phyloP scores from a whole-genome alignment of 2,113 vertebrate species.

The Furnarius figulus region DNA sequence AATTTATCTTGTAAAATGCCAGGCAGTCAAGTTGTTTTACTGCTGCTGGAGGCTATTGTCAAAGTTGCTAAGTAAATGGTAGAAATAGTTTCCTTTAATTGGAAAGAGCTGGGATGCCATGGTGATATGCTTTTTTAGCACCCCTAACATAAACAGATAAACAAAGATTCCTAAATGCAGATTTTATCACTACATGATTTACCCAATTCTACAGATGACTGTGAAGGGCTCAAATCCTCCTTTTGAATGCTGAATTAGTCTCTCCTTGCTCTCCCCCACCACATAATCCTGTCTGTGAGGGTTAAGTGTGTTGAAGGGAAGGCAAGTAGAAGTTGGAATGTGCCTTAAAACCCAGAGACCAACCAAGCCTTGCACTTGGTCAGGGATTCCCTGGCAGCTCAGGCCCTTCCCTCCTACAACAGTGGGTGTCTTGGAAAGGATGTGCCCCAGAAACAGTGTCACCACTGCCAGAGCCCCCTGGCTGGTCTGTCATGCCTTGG shows the following conservation, averaged over 20 bases:
- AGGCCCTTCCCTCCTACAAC: not conserved
- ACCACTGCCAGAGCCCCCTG: not conserved
- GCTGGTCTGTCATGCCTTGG: not conserved
- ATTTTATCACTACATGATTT: not conserved
- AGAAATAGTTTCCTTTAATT: slow-evolving; percentile 60
- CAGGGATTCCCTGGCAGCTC: not conserved
- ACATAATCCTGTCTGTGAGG: not conserved
- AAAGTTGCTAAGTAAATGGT: slow-evolving; percentile 64
- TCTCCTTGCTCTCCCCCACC: not conserved
- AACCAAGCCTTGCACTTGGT: not conserved
- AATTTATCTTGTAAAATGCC: slow-evolving; percentile 65
- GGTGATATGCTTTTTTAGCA: slow-evolving; percentile 55
- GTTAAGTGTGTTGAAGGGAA: not conserved
- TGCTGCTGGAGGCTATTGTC: slow-evolving; percentile 66
- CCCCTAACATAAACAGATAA: slow-evolving; percentile 7
- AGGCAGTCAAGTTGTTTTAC: slow-evolving; percentile 57
- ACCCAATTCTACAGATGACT: not conserved
- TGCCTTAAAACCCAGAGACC: not conserved
- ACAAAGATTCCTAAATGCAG: not conserved
- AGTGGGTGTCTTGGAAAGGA: not conserved
- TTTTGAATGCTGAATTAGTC: not conserved
- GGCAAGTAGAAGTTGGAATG: not conserved
- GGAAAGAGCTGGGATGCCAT: slow-evolving; percentile 48
- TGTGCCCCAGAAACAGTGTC: not conserved
- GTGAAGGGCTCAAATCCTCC: not conserved